These are phyloP conservation scores for Melanerpes formicivorus DNA, from an alignment of 2,113 vertebrate genomes.

Conservation along the genomic window DNA sequence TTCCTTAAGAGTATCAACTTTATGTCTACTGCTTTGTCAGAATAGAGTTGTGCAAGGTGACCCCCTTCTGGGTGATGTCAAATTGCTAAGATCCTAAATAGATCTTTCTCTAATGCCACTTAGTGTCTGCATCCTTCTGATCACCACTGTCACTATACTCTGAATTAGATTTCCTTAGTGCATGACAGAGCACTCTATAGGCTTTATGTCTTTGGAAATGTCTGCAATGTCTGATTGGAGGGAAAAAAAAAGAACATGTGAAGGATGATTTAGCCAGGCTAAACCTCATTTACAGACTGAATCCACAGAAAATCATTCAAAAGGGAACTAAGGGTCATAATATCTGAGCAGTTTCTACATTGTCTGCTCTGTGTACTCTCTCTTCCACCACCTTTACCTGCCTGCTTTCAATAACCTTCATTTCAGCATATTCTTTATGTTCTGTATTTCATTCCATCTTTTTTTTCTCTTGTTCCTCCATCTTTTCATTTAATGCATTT, in stretches of 20 bases:
- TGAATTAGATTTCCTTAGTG: background rate
- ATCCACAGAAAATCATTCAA: background rate
- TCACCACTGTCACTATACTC: background rate
- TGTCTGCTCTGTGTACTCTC: background rate
- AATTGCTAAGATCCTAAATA: background rate
- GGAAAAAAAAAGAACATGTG: background rate
- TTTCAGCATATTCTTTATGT: background rate
- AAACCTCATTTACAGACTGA: background rate
- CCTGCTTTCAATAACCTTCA: background rate
- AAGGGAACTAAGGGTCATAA: background rate
- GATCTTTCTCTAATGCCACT: background rate
- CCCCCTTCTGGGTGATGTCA: background rate
- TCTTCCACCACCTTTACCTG: background rate
- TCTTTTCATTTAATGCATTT: background rate
- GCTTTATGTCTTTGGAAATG: background rate
- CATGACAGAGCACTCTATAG: background rate
- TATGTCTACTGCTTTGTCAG: background rate
- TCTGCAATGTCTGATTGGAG: background rate
- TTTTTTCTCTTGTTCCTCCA: background rate
- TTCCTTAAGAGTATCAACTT: background rate
- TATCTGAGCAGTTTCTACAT: background rate
- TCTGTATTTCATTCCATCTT: background rate
- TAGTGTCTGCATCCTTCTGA: background rate
- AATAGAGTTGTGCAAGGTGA: background rate
- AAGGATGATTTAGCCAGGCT: background rate